A percentile compares a stretch with the other conserved stretches of the same genome.
phyloP scores from a whole-genome alignment of 2,888 invertebrate genomes.

The Syritta pipiens region DNA sequence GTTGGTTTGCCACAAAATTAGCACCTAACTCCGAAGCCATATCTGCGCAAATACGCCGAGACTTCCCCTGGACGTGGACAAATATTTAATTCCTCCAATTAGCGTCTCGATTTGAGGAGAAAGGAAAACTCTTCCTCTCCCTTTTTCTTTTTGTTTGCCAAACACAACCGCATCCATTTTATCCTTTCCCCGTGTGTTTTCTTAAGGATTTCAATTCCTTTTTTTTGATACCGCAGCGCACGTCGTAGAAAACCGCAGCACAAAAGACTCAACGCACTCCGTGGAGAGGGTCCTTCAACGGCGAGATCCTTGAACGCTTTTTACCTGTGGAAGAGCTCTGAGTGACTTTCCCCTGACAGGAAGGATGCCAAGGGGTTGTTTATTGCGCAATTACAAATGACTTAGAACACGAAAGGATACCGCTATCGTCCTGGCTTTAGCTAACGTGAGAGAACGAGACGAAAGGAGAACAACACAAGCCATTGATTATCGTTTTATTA shows the following conservation, averaged over 20 bases:
- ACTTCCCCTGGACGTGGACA: conserved; percentile 22
- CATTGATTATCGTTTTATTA: conserved; percentile 59
- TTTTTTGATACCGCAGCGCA: conserved; percentile 35
- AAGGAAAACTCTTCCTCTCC: conserved; percentile 37
- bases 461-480: conserved; percentile 40
- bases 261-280: conserved; percentile 33
- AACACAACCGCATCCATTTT: conserved; percentile 53
- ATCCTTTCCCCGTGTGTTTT: conserved; percentile 41
- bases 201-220: too few species aligned
- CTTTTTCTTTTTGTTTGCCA: neutral
- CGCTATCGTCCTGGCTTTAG: conserved; percentile 32
- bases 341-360: conserved; percentile 1
- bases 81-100: conserved; percentile 67
- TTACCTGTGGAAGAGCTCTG: conserved; percentile 30
- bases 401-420: conserved; percentile 57
- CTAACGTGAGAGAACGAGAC: conserved; percentile 35
- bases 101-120: conserved; percentile 51
- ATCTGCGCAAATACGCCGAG: conserved; percentile 21
- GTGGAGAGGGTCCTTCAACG: conserved; percentile 26
- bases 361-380: conserved; percentile 54
- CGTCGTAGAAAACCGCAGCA: conserved; percentile 2
- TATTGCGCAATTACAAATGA: conserved; percentile 65
- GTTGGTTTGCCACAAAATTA: conserved; percentile 57
- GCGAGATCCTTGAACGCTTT: neutral
- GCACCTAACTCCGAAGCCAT: conserved; percentile 30